Evolutionary conservation across 1,140 invertebrate species (phyloP).

Genomic region (Lordiphosa collinella): DNA sequence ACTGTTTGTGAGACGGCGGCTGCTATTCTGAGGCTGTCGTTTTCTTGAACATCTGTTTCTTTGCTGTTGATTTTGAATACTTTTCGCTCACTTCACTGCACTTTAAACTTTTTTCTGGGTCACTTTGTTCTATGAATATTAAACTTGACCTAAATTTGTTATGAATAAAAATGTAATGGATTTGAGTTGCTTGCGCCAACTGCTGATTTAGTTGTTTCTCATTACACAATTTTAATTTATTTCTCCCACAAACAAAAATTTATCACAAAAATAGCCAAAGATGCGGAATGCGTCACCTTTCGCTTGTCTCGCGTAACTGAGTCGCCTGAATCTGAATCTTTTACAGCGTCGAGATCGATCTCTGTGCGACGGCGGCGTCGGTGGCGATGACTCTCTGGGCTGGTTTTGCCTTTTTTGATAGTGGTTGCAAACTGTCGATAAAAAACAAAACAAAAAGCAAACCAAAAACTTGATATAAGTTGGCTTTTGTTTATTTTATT

Average conservation of each 20-base stretch:
- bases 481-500: constrained; percentile 36
- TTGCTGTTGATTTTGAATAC: constrained; percentile 30
- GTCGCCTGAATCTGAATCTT: constrained; percentile 20
- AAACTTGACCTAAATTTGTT: constrained; percentile 52
- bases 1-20: constrained; percentile 9
- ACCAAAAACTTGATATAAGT: constrained; percentile 30
- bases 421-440: constrained; percentile 18
- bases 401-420: constrained; percentile 42
- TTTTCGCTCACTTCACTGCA: constrained; percentile 19
- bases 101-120: constrained; percentile 22
- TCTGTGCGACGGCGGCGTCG: constrained; percentile 1
- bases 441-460: constrained; percentile 39
- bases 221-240: constrained; percentile 17
- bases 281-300: constrained; percentile 47
- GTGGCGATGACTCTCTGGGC: constrained; percentile 9
- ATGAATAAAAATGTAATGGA: not conserved
- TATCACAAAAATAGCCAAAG: constrained; percentile 59
- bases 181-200: constrained; percentile 2
- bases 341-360: constrained; percentile 53
- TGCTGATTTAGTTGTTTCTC: not conserved
- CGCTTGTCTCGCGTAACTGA: constrained; percentile 45
- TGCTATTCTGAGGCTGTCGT: constrained; percentile 8
- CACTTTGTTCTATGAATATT: constrained; percentile 30
- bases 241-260: constrained; percentile 13
- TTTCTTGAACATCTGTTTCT: constrained; percentile 53